Base-by-base conservation (phyloP, 2,797 vertebrate species). In the Melanotaenia maccullochi region DNA sequence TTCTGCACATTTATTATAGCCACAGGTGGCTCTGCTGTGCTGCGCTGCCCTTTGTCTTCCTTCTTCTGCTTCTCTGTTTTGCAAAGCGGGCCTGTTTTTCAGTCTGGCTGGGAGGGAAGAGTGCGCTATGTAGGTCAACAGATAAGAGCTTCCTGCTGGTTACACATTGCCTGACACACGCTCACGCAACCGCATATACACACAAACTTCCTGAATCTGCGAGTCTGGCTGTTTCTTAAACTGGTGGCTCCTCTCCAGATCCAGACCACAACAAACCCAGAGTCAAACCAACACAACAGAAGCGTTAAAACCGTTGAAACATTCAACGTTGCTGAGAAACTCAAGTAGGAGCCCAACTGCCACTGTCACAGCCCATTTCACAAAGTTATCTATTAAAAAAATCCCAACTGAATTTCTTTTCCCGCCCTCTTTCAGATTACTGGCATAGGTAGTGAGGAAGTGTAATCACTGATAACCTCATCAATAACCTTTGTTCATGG, bases 141-240 rank as follows among this genome's bases (percentile, higher is more conserved):
- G 90, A 93, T 91, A 90, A 93, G 82, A 77, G 88, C 80, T 89
- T 90, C 92, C 82, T 91, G 85, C 88, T 89, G 78, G 90, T 91
- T 91, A 91, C 83, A 87, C 81, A 91, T 92, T 91, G 88, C 63
- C 73, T 78, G 73, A 79, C 67, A 72, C 67, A 73, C 64, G 71
- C 66, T 51, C 42, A 49, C 70, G 60, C 35, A 30, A 61, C 67
- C 51, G 49, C 47, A 36, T 49, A 64, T 64, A 60, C 55, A 60
- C 44, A 68, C 49, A 78, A 72, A 82, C 85, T 86, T 90, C 82
- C 84, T 87, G 81, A 87, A 84, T 84, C 68, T 35, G 49, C 74
- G 72, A 28, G 62, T 75, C 12, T 35, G 11, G 79, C 78, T 60
- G 60, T 82, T 72, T 70, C 44, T 79, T 49, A 80, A 72, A 58